phyloP scores from a whole-genome alignment of 1,140 invertebrate species.

The Theocolax elegans region DNA sequence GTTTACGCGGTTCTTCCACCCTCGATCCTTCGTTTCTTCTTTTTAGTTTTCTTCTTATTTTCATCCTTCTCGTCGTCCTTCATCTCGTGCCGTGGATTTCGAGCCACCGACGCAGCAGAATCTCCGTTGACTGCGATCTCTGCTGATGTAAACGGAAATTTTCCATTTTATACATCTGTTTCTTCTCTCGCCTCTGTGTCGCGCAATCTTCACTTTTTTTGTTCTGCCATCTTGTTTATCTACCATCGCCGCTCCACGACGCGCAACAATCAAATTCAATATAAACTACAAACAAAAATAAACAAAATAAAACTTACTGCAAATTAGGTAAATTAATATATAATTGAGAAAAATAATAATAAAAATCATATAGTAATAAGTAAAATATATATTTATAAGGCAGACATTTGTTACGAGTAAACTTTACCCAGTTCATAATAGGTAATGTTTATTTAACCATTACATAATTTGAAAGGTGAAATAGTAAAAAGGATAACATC shows the following conservation, averaged over 20 bases:
- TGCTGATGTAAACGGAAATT: constrained; percentile 40
- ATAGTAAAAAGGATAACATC: too few species aligned
- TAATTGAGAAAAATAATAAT: not conserved
- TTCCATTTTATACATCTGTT: constrained; percentile 38
- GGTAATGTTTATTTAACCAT: too few species aligned
- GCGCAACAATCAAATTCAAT: constrained; percentile 27
- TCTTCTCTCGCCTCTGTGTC: not conserved
- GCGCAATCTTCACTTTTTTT: not conserved
- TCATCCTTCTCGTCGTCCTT: not conserved
- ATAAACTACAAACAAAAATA: constrained; percentile 28
- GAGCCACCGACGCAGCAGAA: constrained; percentile 34
- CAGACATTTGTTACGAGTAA: too few species aligned
- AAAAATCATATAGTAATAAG: not conserved
- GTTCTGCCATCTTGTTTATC: not conserved
- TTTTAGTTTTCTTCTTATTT: not conserved
- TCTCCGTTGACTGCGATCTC: constrained; percentile 36
- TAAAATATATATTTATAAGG: too few species aligned
- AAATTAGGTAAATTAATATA: constrained; percentile 1
- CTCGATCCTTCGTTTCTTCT: not conserved
- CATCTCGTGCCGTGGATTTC: constrained; percentile 28
- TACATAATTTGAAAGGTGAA: too few species aligned
- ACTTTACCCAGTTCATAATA: too few species aligned
- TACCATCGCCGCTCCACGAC: not conserved
- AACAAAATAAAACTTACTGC: constrained; percentile 13
- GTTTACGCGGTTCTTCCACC: not conserved